phyloP scores from a whole-genome alignment of 2,113 vertebrate species.

The Cervus canadensis region DNA sequence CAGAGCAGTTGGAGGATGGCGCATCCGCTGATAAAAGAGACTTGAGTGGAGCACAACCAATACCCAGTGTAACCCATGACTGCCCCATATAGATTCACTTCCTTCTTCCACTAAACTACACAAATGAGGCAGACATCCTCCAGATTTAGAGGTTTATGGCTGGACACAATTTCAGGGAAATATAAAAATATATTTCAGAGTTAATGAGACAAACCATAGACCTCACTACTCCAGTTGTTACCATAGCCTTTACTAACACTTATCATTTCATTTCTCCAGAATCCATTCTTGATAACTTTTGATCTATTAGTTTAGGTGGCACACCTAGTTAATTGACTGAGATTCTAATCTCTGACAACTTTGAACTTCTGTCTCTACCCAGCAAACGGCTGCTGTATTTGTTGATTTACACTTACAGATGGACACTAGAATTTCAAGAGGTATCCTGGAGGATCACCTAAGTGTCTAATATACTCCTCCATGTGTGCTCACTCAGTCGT shows the following conservation, averaged over 20 bases:
- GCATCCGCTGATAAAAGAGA: neutral
- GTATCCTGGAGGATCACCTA: neutral
- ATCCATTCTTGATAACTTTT: neutral
- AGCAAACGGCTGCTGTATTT: neutral
- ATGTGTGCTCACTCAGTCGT: neutral
- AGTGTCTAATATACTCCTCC: neutral
- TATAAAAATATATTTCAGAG: neutral
- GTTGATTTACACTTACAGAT: neutral
- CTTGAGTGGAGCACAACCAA: neutral
- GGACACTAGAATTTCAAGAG: neutral
- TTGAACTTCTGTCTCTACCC: neutral
- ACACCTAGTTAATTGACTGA: neutral
- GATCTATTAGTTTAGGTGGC: neutral
- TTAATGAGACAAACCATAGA: neutral
- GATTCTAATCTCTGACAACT: neutral
- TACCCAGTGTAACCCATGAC: neutral
- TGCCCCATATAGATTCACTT: neutral
- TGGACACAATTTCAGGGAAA: neutral
- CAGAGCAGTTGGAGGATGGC: neutral
- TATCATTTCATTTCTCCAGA: neutral
- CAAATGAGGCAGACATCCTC: neutral
- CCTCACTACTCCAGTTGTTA: neutral
- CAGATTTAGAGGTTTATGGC: neutral
- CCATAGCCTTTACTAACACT: neutral
- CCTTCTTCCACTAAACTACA: neutral